A percentile compares a stretch with the other conserved stretches of the same genome.
phyloP scores from a whole-genome alignment of 2,797 vertebrate species.

The Centroberyx gerrardi region DNA sequence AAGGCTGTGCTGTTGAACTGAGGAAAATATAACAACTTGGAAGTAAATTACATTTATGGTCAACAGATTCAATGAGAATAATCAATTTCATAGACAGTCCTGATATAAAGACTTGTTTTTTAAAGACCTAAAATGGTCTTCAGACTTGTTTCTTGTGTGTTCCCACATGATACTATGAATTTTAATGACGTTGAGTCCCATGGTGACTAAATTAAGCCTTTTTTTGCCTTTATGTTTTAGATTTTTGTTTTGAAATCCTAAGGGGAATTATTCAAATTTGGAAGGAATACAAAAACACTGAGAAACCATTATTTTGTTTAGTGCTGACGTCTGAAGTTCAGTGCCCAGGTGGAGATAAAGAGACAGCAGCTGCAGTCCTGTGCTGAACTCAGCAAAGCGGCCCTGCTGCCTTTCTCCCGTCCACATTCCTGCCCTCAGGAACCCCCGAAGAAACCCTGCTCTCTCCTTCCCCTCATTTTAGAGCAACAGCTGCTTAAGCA shows the following conservation, averaged over 20 bases:
- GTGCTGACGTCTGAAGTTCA: conserved; percentile 20
- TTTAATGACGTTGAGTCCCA: too few relatives aligned
- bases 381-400: conserved; percentile 35
- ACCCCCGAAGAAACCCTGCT: conserved; percentile 3
- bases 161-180: too few relatives aligned
- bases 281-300: neutral
- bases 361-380: conserved; percentile 8
- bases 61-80: too few relatives aligned
- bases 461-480: conserved; percentile 18
- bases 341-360: conserved; percentile 9
- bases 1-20: neutral
- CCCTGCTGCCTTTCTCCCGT: conserved; percentile 9
- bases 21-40: too few relatives aligned
- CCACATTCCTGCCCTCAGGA: conserved; percentile 56
- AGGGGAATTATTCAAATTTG: neutral
- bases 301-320: too few relatives aligned
- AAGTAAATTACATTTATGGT: too few relatives aligned
- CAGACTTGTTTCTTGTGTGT: neutral
- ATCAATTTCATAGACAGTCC: neutral
- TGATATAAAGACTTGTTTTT: too few relatives aligned
- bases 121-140: neutral
- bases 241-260: neutral
- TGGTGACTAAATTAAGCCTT: too few relatives aligned
- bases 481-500: conserved; percentile 44
- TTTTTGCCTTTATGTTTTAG: neutral